Conservation (phyloP, 2,797 vertebrate genomes). For the Echiichthys vipera region DNA sequence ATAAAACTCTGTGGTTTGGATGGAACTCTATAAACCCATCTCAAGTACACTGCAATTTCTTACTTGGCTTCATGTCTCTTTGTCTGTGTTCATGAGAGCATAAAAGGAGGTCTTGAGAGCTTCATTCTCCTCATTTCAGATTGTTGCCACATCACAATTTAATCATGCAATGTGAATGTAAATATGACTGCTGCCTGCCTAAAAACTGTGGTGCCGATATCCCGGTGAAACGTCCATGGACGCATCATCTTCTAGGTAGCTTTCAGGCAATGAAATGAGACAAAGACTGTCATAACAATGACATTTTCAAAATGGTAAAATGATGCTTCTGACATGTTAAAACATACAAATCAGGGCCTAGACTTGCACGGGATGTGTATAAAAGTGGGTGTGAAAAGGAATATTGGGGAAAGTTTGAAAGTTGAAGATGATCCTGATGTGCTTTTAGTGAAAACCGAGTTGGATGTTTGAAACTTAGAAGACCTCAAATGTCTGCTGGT, state of each 20-base stretch:
- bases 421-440: conserved; percentile 16
- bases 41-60: conserved; percentile 37
- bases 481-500: not conserved
- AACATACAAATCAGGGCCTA: conserved; percentile 48
- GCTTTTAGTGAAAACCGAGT: not conserved
- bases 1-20: conserved; percentile 62
- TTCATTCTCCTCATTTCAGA: conserved; percentile 33
- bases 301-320: conserved; percentile 14
- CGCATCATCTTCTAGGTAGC: conserved; percentile 21
- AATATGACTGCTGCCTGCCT: conserved; percentile 44
- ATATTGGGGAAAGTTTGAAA: conserved; percentile 19
- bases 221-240: not conserved
- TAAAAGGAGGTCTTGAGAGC: conserved; percentile 32
- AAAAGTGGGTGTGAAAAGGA: not conserved
- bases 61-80: conserved; percentile 7
- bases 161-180: conserved; percentile 43
- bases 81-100: conserved; percentile 20
- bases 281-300: conserved; percentile 42
- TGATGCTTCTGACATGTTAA: conserved; percentile 23
- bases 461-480: not conserved
- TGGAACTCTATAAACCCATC: conserved; percentile 11
- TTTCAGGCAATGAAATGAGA: conserved; percentile 21
- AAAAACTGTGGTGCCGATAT: conserved; percentile 28
- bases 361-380: not conserved
- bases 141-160: conserved; percentile 25